Base-by-base conservation (phyloP, 2,797 vertebrate species). In the Chelonia mydas region DNA sequence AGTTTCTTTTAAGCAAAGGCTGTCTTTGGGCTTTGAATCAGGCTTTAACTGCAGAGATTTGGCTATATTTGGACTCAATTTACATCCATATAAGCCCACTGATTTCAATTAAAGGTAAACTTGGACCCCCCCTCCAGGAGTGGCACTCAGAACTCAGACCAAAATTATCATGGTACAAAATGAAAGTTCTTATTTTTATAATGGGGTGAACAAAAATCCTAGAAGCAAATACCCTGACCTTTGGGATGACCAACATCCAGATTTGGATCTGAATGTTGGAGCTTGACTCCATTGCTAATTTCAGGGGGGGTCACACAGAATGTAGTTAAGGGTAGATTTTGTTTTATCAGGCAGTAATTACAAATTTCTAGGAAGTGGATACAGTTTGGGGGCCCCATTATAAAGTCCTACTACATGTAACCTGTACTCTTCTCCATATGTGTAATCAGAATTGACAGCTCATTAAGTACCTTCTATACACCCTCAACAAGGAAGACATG, bases 381-480 rank as follows among this genome's bases (percentile, higher is more conserved):
- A 88, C 19, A 0, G 0, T 81, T 87, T 53, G 33, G 15, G 90
- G 37, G n/a, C 25, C 61, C 65, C 68, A n/a, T 45, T 84, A 74
- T 27, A 83, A 31, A 41, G 12, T 87, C 93, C 25, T 55, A 45
- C 45, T 49, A 5, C 81, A 83, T 92, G 81, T 87, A 92, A 83
- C 50, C 25, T 47, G 45, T 51, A 89, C 21, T 80, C 37, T 72
- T 61, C 88, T 87, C 74, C 31, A 47, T 25, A 21, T 33, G 16
- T 25, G 5, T 47, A 84, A 61, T 91, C 78, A 81, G 86, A 91
- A 77, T 15, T 33, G 84, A 41, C 83, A 77, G 54, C 47, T 86
- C 68, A 72, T 88, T 82, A 94, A 86, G 79, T 84, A 92, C 81
- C 89, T 87, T 53, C 91, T 81, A 90, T 83, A 91, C 72, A 96